Conservation (phyloP, 1,140 invertebrate species). For the Aricia agestis region DNA sequence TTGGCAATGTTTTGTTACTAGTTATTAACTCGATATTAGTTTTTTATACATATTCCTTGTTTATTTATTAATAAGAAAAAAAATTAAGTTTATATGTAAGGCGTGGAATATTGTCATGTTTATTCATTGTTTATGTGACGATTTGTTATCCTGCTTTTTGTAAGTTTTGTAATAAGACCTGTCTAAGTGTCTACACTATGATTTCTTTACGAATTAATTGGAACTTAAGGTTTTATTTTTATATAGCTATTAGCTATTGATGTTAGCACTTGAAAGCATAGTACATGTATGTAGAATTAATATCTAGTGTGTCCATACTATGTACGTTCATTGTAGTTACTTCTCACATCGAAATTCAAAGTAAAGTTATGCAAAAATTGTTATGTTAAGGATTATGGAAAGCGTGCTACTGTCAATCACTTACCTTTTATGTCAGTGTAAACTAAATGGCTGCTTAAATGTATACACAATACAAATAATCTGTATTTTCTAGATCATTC, state of each 20-base stretch:
- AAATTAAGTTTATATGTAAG: background rate
- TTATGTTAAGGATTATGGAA: too few species aligned
- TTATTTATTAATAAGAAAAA: background rate
- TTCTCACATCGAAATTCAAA: too few species aligned
- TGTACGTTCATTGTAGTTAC: too few species aligned
- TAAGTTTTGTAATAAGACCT: background rate
- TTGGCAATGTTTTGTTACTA: too few species aligned
- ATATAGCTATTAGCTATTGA: too few species aligned
- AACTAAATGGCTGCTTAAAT: conserved; percentile 38
- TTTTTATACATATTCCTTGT: conserved; percentile 4
- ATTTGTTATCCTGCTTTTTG: background rate
- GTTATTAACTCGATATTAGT: background rate
- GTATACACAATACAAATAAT: conserved; percentile 41
- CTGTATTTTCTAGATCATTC: conserved; percentile 36
- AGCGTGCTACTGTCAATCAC: background rate
- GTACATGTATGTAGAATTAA: too few species aligned
- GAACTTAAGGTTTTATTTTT: too few species aligned
- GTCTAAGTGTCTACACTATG: too few species aligned
- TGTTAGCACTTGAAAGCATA: too few species aligned
- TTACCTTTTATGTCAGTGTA: conserved; percentile 31
- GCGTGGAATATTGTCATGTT: conserved; percentile 9
- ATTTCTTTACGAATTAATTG: too few species aligned
- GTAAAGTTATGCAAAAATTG: too few species aligned
- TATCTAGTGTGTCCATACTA: too few species aligned
- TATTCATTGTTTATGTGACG: background rate